phyloP scores from a whole-genome alignment of 2,113 vertebrate species.

The Grammomys surdaster region DNA sequence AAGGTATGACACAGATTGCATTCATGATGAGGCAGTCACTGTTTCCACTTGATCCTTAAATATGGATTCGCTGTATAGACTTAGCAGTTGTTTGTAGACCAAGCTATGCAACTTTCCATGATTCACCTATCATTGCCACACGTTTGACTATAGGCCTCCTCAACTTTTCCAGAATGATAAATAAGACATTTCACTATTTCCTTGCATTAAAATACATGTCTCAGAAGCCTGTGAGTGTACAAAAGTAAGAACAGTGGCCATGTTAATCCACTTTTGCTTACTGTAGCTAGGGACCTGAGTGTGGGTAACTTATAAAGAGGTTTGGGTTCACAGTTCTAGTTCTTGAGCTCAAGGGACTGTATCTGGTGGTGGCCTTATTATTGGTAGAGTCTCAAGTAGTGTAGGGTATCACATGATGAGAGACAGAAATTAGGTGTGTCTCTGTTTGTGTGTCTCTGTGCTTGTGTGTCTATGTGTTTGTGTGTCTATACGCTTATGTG shows the following conservation, averaged over 20 bases:
- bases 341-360: no score
- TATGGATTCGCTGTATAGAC: neutral
- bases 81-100: neutral
- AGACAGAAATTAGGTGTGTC: neutral
- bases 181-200: neutral
- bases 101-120: neutral
- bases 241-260: neutral
- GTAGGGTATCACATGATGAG: neutral
- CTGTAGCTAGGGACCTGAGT: neutral
- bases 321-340: neutral
- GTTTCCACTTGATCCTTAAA: neutral
- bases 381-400: neutral
- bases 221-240: neutral
- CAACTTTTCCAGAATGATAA: constrained; percentile 23
- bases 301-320: neutral
- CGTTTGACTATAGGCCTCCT: neutral
- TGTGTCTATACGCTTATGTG: neutral
- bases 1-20: neutral
- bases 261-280: neutral
- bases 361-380: neutral
- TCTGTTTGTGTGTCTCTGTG: neutral
- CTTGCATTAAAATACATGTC: neutral
- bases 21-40: neutral
- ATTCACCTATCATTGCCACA: neutral
- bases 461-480: neutral